Conservation (phyloP, 2,113 vertebrate species). For the Conger conger region DNA sequence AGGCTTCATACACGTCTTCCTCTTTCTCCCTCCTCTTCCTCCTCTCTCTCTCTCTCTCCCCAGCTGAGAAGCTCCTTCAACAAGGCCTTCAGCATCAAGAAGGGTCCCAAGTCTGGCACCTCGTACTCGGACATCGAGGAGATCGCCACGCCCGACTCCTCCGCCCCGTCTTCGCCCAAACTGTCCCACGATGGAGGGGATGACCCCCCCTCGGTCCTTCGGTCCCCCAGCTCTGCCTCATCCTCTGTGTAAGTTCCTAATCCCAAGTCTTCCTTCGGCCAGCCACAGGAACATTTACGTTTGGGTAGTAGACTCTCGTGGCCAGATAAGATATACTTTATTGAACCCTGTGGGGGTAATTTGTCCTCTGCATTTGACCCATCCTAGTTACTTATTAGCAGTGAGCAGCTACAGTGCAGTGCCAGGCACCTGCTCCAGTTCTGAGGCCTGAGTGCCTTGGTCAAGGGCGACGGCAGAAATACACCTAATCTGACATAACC, state of each 20-base stretch:
- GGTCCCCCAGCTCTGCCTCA: constrained; percentile 73
- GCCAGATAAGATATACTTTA: too few relatives aligned
- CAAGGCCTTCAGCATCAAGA: constrained; percentile 96
- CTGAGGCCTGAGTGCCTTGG: too few relatives aligned
- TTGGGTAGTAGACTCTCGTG: too few relatives aligned
- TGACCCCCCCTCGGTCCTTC: constrained; percentile 68
- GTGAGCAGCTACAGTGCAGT: too few relatives aligned
- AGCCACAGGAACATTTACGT: not conserved
- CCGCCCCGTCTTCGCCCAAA: constrained; percentile 91
- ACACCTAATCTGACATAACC: too few relatives aligned
- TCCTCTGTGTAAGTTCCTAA: constrained; percentile 70
- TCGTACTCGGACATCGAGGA: constrained; percentile 96
- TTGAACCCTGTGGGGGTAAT: too few relatives aligned
- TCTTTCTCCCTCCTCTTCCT: not conserved
- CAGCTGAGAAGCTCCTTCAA: constrained; percentile 97
- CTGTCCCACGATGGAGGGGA: constrained; percentile 70
- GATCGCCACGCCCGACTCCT: constrained; percentile 90
- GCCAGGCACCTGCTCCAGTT: too few relatives aligned
- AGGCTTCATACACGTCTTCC: not conserved
- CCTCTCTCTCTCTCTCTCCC: not conserved
- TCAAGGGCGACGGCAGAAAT: too few relatives aligned
- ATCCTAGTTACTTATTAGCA: too few relatives aligned
- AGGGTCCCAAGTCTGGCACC: constrained; percentile 82
- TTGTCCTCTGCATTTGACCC: too few relatives aligned
- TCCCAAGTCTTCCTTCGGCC: not conserved